Evolutionary conservation across 53 echinoderm and acorn worm genomes (phyloP), one percentile per base, ranked within the genome.

Genomic region (Zoroaster sp.): DNA sequence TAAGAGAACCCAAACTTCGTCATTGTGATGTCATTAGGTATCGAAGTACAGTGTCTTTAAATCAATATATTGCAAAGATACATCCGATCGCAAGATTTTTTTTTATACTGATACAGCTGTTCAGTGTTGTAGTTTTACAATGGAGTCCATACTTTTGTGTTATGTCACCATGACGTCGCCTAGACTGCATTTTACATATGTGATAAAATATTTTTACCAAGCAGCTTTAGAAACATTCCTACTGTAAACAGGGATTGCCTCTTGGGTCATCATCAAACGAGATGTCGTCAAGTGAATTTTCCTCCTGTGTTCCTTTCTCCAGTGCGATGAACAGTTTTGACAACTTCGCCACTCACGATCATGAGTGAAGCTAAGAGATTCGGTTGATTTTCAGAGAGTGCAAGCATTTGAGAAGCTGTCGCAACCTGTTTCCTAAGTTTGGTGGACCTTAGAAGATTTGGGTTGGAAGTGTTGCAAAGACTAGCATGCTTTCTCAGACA

Each of bases 381-480:
- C 7, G 88, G 76, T 83, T 91, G 83, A 76, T 91, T 88, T 41
- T 94, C 94, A 32, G 91, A 91, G 40, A 94, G 67, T 25, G 68
- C 74, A 3, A 94, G 78, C 36, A 94, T 11, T 44, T 94, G 94
- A 25, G 88, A 88, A 85, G 91, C 88, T 3, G 88, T 91, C 5
- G 88, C 91, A 34, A 94, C 77, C 36, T 94, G 91, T 36, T 88
- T 88, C 34, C 94, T 88, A 4, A 94, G 47, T 34, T 83, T 94
- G 74, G 94, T 94, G 52, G 94, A 85, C 45, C 87, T 86, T 43
- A 93, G 65, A 10, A 35, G 75, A 46, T 86, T 52, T 9, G 93
- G 93, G 65, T 93, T 55, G 23, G 77, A n/a, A 17, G 90, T 87
- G 47, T 46, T 72, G 83, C 90, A 93, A 41, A 21, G 17, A 12